Conservation (phyloP, 2,113 vertebrate genomes). For the Oncorhynchus mykiss region DNA sequence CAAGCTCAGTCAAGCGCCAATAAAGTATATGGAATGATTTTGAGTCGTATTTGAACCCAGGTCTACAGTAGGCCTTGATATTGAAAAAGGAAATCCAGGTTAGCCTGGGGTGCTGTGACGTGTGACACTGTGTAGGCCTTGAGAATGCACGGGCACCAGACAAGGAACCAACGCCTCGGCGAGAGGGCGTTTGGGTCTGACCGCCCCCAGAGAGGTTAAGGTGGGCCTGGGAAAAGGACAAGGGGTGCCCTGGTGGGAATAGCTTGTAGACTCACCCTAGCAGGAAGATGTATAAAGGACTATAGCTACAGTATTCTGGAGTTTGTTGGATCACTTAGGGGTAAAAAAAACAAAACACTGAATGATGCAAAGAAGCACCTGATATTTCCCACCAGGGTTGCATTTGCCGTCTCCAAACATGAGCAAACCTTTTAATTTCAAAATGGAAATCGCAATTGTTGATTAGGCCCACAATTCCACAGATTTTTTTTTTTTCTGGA, state of each 20-base stretch:
- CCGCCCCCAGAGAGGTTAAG: background rate
- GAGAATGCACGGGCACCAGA: background rate
- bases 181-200: background rate
- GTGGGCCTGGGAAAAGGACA: background rate
- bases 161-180: background rate
- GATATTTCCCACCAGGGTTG: background rate
- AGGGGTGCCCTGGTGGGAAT: background rate
- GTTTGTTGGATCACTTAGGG: background rate
- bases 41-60: too few relatives aligned
- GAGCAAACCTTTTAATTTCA: too few relatives aligned
- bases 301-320: constrained; percentile 13
- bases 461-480: background rate
- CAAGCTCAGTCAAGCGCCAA: too few relatives aligned
- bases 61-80: constrained; percentile 13
- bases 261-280: background rate
- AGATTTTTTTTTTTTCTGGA: background rate
- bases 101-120: background rate
- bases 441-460: too few relatives aligned
- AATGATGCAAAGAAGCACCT: background rate
- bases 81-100: constrained; percentile 9
- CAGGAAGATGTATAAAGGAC: background rate
- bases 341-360: constrained; percentile 28
- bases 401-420: background rate
- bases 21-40: too few relatives aligned
- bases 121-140: background rate